Evolutionary conservation across 1,140 invertebrate genomes (phyloP).

Genomic region (Drosophila prosaltans): DNA sequence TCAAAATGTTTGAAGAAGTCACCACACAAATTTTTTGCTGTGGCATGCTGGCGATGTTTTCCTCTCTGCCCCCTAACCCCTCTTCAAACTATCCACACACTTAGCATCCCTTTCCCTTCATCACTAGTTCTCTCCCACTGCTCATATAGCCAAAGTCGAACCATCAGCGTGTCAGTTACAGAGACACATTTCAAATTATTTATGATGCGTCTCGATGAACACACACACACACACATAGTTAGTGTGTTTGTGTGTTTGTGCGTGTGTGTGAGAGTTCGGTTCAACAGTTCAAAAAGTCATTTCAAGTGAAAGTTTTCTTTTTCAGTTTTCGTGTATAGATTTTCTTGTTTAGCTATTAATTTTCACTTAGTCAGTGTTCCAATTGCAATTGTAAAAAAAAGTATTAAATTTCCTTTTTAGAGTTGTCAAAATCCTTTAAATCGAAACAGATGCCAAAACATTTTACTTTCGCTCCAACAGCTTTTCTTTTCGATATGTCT

Average conservation of each 20-base stretch:
- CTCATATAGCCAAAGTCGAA: conserved; percentile 2
- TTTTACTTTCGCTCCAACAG: conserved; percentile 48
- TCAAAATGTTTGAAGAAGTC: conserved; percentile 69
- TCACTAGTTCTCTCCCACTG: background rate
- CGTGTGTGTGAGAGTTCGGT: conserved; percentile 41
- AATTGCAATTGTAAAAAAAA: conserved; percentile 32
- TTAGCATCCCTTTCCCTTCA: background rate
- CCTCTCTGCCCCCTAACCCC: background rate
- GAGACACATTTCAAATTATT: conserved; percentile 70
- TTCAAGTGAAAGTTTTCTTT: conserved; percentile 70
- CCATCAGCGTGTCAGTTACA: conserved; percentile 70
- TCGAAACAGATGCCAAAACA: conserved; percentile 75
- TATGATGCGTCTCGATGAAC: conserved; percentile 61
- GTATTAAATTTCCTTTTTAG: conserved; percentile 62
- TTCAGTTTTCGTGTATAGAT: background rate
- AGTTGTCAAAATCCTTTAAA: conserved; percentile 67
- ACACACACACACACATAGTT: conserved; percentile 25
- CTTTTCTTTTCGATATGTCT: background rate
- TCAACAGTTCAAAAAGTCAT: conserved; percentile 79
- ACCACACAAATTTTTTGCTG: conserved; percentile 59
- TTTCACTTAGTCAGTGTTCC: conserved; percentile 71
- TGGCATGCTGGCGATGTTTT: conserved; percentile 58
- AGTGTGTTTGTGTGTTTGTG: background rate
- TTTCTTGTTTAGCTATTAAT: conserved; percentile 58
- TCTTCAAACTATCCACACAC: background rate